Base-by-base conservation (phyloP, 2,113 vertebrate species). In the Naja naja region DNA sequence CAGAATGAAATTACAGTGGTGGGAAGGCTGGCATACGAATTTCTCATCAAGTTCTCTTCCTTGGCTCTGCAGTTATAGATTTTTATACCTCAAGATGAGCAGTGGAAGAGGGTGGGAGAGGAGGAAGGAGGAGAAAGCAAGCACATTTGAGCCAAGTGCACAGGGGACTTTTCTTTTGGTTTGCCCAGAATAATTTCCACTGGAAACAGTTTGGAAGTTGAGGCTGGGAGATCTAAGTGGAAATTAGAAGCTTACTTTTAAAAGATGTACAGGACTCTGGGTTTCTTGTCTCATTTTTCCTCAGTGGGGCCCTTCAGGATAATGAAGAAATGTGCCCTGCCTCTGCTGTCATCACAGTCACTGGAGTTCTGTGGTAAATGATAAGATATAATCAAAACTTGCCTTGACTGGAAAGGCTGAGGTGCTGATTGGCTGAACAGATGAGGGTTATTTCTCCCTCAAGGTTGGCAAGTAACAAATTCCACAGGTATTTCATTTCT, bases 31-130 rank as follows among this genome's bases (percentile, higher is more conserved):
- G 94, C 95, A 88, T 55, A 93, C 43, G 93, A 94, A 96, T 97
- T 96, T 95, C 96, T 97, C 96, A 69, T 94, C 89, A 95, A 94
- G 96, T 94, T 95, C 93, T 94, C 85, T 97, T 95, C 95, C 93
- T 96, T 94, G 60, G 94, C 85, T 86, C 95, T 8, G 0, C 90
- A 58, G 91, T 92, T 0, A 69, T 8, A 87, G 90, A 55, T 30
- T 91, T 95, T 95, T 85, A 93, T 87, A 94, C 94, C 94, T 25
- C 20, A 22, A 52, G 45, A 90, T 18, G 81, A 60, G 85, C 7
- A 20, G 18, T 52, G 45, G 27, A 25, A 30, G 20, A 8, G 23
- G 20, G 8, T 2, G 20, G 6, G 3, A 91, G 87, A 1, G 20
- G 27, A 10, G 45, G 90, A 34, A 30, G 18, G 49, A 53, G 16